Base-by-base conservation (phyloP, 2,797 vertebrate species). In the Arremon aurantiirostris region DNA sequence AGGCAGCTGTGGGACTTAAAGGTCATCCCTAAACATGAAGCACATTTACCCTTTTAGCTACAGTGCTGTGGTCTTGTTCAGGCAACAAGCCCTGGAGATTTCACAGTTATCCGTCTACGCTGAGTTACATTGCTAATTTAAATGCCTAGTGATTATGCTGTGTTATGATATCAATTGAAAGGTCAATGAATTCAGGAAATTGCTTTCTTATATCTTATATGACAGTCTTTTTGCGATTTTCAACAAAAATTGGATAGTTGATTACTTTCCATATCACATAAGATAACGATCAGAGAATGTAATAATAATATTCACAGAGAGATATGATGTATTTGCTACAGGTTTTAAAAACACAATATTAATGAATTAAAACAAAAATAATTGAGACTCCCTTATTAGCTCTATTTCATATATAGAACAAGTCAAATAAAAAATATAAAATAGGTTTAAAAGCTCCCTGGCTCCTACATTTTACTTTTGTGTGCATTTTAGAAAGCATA, bases 171-270 rank as follows among this genome's bases (percentile, higher is more conserved):
- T 93, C 96, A 97, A 76, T 92, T 95, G 95, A 98, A 98, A 98
- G 97, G 97, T 98, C 97, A 98, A 97, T 95, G 97, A 96, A 98
- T 98, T 97, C 97, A 97, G 96, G 81, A 97, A 97, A 97, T 97
- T 97, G 76, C 53, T 86, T 94, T 97, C 89, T 82, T 63, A 60
- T 37, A 80, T 56, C 52, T 92, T 91, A 90, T 92, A 92, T 95
- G 97, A 93, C 96, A 97, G 81, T 80, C 59, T 72, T 96, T 95
- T 87, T 93, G 70, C 0, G 12, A 39, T 96, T 97, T 97, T 92
- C 81, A 89, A 82, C 63, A 95, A 94, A 91, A 95, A 91, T 60
- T 89, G 72, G 68, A 73, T 89, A 90, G 93, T 76, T 93, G 61
- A 81, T 96, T 91, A 77, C 60, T 95, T 96, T 95, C 63, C 41